These are phyloP conservation scores for Mythimna loreyi DNA, from an alignment of 2,888 invertebrate species.

Conservation along the genomic window DNA sequence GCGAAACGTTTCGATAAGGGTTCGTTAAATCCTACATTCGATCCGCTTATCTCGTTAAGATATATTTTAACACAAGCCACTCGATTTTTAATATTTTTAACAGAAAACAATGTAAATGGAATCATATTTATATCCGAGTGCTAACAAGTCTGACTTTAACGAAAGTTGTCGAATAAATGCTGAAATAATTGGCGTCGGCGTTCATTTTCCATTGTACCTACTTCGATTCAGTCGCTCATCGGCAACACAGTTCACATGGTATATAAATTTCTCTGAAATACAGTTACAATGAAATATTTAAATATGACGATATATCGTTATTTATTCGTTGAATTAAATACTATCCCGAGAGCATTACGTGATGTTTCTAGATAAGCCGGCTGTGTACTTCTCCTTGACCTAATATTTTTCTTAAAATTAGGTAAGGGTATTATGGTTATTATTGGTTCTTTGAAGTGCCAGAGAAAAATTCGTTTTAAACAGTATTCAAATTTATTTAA, in stretches of 20 bases:
- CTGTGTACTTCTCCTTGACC: constrained; percentile 11
- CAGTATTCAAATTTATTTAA: constrained; percentile 1
- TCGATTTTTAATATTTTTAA: constrained; percentile 15
- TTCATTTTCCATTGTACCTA: constrained; percentile 37
- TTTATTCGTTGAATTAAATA: constrained; percentile 27
- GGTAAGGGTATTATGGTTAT: constrained; percentile 7
- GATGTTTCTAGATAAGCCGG: constrained; percentile 33
- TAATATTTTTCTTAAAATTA: constrained; percentile 27
- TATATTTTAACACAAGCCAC: neutral
- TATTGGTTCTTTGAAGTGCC: constrained; percentile 6
- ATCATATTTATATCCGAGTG: constrained; percentile 34
- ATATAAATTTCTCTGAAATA: constrained; percentile 23
- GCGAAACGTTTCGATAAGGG: neutral
- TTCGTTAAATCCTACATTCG: constrained; percentile 1
- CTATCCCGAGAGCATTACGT: constrained; percentile 16
- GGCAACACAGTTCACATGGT: constrained; percentile 25
- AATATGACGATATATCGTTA: constrained; percentile 12
- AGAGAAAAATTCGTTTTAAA: neutral
- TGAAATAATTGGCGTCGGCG: constrained; percentile 52
- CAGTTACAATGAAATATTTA: neutral
- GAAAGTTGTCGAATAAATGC: constrained; percentile 49
- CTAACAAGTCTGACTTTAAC: constrained; percentile 52
- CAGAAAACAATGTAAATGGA: constrained; percentile 14
- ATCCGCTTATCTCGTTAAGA: constrained; percentile 4
- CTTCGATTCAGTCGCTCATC: constrained; percentile 39